Evolutionary conservation across 2,888 invertebrate genomes (phyloP).

Genomic region (Xylophagus ater): DNA sequence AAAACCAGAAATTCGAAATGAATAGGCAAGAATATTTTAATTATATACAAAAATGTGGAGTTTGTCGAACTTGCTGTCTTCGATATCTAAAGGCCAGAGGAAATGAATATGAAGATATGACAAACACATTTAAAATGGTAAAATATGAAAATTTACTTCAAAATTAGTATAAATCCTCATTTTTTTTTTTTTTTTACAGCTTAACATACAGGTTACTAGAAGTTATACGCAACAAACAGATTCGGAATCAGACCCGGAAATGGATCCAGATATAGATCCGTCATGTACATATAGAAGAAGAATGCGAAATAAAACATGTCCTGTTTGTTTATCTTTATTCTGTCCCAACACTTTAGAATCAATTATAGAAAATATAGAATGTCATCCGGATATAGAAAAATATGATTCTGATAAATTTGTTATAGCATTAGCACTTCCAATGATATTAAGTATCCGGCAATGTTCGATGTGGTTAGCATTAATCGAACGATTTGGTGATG

Average conservation of each 20-base stretch:
- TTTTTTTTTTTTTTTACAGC: constrained; percentile 1
- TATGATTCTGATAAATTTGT: constrained; percentile 57
- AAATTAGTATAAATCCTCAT: constrained; percentile 7
- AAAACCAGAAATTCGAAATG: too few species aligned
- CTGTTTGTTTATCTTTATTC: constrained; percentile 61
- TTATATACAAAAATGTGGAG: constrained; percentile 45
- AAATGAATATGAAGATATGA: constrained; percentile 44
- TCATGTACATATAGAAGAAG: too few species aligned
- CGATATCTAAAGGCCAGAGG: constrained; percentile 53
- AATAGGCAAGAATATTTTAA: constrained; percentile 42
- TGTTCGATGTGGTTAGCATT: constrained; percentile 51
- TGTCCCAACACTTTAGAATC: constrained; percentile 45
- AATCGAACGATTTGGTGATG: constrained; percentile 42
- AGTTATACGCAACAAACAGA: background rate
- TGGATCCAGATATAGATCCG: too few species aligned
- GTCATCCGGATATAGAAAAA: constrained; percentile 41
- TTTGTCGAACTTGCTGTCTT: constrained; percentile 57
- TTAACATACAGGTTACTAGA: background rate
- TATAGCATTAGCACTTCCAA: constrained; percentile 60
- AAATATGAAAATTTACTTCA: constrained; percentile 20
- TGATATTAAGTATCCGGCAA: constrained; percentile 54
- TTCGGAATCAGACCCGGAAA: constrained; percentile 22
- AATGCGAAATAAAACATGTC: constrained; percentile 47
- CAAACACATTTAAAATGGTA: constrained; percentile 43
- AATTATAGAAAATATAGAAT: constrained; percentile 43